These are phyloP conservation scores for Macrophya annulata DNA, from an alignment of 2,888 invertebrate genomes.

Conservation along the genomic window DNA sequence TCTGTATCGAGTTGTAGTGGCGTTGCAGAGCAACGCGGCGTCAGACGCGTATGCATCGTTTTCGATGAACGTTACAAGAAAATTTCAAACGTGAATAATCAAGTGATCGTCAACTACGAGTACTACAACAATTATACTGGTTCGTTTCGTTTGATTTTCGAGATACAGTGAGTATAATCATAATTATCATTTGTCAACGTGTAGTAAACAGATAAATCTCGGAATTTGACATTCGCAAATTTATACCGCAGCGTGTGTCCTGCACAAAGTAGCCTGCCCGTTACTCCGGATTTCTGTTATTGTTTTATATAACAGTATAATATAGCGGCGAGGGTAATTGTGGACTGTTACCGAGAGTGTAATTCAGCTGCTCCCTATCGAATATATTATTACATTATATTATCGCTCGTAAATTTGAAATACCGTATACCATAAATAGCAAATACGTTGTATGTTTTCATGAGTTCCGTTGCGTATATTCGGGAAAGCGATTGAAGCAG, in stretches of 20 bases:
- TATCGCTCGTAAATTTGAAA: not conserved
- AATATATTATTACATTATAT: not conserved
- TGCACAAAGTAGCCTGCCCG: not conserved
- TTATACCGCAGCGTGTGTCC: not conserved
- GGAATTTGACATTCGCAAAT: not conserved
- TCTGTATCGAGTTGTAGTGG: not conserved
- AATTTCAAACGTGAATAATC: slow-evolving; percentile 17
- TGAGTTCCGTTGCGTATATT: not conserved
- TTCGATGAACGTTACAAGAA: slow-evolving; percentile 16
- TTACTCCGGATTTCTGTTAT: not conserved
- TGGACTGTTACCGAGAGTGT: not conserved
- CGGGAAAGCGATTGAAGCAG: not conserved
- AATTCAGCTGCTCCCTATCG: not conserved
- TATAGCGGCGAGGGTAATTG: not conserved
- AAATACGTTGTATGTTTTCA: not conserved
- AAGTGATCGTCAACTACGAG: not conserved
- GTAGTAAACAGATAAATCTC: not conserved
- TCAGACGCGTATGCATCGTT: slow-evolving; percentile 36
- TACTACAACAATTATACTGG: not conserved
- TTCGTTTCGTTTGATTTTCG: not conserved
- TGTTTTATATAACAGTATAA: not conserved
- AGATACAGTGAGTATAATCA: not conserved
- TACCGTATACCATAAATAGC: not conserved
- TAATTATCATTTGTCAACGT: not conserved
- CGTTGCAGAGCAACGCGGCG: slow-evolving; percentile 33